Conservation (phyloP, 2,888 invertebrate genomes). For the Polyploca ridens region DNA sequence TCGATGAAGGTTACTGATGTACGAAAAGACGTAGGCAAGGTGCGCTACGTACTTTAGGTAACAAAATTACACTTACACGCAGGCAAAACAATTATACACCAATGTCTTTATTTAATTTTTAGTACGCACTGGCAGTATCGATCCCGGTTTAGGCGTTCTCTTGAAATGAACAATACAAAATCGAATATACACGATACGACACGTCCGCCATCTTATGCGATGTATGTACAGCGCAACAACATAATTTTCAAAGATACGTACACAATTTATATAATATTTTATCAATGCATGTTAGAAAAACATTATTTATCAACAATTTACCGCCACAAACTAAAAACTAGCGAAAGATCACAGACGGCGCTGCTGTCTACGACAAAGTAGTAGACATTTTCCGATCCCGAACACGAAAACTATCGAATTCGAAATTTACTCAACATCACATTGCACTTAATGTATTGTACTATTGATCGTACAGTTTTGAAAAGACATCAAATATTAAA, state of each 20-base stretch:
- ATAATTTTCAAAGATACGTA: conserved; percentile 12
- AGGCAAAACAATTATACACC: neutral
- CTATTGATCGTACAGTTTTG: neutral
- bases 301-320: conserved; percentile 51
- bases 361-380: conserved; percentile 64
- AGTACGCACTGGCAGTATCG: neutral
- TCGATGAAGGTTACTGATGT: neutral
- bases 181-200: conserved; percentile 10
- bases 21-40: neutral
- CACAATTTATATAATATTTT: conserved; percentile 21
- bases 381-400: conserved; percentile 25
- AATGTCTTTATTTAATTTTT: neutral
- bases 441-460: neutral
- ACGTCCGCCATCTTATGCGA: conserved; percentile 44
- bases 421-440: conserved; percentile 28
- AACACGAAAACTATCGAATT: conserved; percentile 25
- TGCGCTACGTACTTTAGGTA: neutral
- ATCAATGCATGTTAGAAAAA: conserved; percentile 22
- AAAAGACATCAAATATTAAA: conserved; percentile 20
- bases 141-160: neutral
- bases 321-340: conserved; percentile 59
- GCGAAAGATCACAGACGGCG: conserved; percentile 67
- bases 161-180: conserved; percentile 1
- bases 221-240: conserved; percentile 3
- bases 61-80: neutral